These are phyloP conservation scores for Lycodopsis pacificus DNA, from an alignment of 2,797 vertebrate genomes.

Conservation along the genomic window DNA sequence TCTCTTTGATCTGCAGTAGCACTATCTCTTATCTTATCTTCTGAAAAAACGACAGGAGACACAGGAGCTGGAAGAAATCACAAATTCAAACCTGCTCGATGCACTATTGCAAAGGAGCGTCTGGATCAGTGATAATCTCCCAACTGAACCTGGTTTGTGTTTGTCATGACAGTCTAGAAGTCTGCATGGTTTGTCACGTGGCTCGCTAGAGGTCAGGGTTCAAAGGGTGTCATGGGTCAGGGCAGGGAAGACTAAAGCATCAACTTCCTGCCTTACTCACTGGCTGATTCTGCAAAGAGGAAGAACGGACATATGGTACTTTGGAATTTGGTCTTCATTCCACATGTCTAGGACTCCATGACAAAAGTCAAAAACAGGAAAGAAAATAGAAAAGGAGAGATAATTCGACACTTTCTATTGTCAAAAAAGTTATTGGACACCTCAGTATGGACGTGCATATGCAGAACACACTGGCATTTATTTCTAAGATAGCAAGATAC, in stretches of 20 bases:
- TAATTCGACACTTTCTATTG: slow-evolving; percentile 32
- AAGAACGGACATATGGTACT: slow-evolving; percentile 54
- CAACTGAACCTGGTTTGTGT: slow-evolving; percentile 74
- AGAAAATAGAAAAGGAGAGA: slow-evolving; percentile 42
- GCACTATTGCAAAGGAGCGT: slow-evolving; percentile 50
- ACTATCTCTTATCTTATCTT: slow-evolving; percentile 40
- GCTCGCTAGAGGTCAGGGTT: slow-evolving; percentile 59
- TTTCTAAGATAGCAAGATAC: slow-evolving; percentile 36
- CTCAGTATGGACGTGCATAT: slow-evolving; percentile 7
- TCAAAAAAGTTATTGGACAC: slow-evolving; percentile 33
- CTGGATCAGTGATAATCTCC: slow-evolving; percentile 63
- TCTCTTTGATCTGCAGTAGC: slow-evolving; percentile 47
- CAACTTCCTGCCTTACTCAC: slow-evolving; percentile 76
- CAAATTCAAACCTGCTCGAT: slow-evolving; percentile 46
- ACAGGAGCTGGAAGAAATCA: slow-evolving; percentile 41
- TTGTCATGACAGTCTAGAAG: slow-evolving; percentile 71
- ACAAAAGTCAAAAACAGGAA: slow-evolving; percentile 65
- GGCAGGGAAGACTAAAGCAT: slow-evolving; percentile 62
- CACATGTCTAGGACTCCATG: slow-evolving; percentile 22
- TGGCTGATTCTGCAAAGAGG: slow-evolving; percentile 50
- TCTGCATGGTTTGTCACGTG: slow-evolving; percentile 67
- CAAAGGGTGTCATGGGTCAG: slow-evolving; percentile 70
- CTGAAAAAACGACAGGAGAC: slow-evolving; percentile 28
- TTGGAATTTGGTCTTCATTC: slow-evolving; percentile 61
- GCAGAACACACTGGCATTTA: slow-evolving; percentile 7